These are phyloP conservation scores for Arion vulgaris DNA, from an alignment of 1,140 invertebrate genomes.

Conservation along the genomic window DNA sequence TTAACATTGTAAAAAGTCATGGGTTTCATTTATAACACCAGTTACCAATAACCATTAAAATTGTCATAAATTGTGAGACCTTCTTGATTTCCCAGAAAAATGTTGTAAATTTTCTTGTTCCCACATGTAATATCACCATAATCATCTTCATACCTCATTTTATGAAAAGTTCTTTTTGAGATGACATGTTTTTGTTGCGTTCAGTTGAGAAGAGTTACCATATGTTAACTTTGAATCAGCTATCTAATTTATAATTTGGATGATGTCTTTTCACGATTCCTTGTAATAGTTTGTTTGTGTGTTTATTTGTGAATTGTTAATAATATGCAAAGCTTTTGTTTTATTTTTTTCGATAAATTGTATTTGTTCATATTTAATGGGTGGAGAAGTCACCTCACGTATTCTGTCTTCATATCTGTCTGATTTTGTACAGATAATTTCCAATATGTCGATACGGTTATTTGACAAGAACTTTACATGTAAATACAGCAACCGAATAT, in stretches of 20 bases:
- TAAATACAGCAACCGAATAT: not conserved
- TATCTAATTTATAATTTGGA: not conserved
- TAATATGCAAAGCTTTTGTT: not conserved
- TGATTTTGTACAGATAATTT: not conserved
- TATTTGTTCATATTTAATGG: not conserved
- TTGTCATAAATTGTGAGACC: too few relatives aligned
- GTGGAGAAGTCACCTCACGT: not conserved
- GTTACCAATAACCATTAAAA: too few relatives aligned
- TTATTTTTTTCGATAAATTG: not conserved
- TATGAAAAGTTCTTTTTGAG: not conserved
- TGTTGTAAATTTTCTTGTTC: not conserved
- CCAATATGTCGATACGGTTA: not conserved
- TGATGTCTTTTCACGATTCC: not conserved
- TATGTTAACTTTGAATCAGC: not conserved
- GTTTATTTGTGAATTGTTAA: not conserved
- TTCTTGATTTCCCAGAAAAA: not conserved
- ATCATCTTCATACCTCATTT: not conserved
- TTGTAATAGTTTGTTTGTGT: not conserved
- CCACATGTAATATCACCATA: not conserved
- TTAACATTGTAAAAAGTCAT: too few relatives aligned
- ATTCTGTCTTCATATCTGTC: not conserved
- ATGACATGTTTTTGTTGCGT: not conserved
- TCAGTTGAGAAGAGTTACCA: not conserved
- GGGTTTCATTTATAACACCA: too few relatives aligned
- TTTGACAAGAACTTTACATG: not conserved